phyloP scores from a whole-genome alignment of 2,888 invertebrate genomes.

The Pseudolycoriella hygida region DNA sequence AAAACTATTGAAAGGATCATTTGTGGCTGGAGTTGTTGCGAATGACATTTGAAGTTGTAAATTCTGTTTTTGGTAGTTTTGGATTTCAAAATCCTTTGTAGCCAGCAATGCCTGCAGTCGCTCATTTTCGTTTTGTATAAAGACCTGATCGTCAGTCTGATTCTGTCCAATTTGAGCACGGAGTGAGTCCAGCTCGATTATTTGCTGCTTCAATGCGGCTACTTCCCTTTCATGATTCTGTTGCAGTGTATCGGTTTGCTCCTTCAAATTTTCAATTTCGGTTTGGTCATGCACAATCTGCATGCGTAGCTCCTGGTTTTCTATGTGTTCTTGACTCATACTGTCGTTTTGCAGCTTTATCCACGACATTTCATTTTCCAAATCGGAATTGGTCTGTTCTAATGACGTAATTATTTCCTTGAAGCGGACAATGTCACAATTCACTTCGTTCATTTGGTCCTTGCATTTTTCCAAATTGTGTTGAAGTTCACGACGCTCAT shows the following conservation, averaged over 20 bases:
- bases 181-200: conserved; percentile 23
- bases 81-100: conserved; percentile 33
- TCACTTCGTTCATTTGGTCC: conserved; percentile 36
- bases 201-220: conserved; percentile 21
- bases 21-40: conserved; percentile 10
- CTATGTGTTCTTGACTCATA: conserved; percentile 23
- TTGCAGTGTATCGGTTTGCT: conserved; percentile 23
- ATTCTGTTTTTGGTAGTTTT: conserved; percentile 24
- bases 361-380: conserved; percentile 22
- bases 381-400: conserved; percentile 19
- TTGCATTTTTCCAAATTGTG: conserved; percentile 41
- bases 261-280: conserved; percentile 25
- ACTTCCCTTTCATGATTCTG: conserved; percentile 25
- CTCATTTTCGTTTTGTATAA: conserved; percentile 36
- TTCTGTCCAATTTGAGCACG: conserved; percentile 26
- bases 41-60: conserved; percentile 22
- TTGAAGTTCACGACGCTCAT: conserved; percentile 27
- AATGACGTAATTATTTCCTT: conserved; percentile 20
- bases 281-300: conserved; percentile 29
- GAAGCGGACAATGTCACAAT: conserved; percentile 30
- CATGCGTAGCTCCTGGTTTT: conserved; percentile 25
- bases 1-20: conserved; percentile 8
- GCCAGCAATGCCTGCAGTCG: conserved; percentile 33
- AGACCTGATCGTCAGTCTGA: conserved; percentile 29
- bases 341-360: conserved; percentile 25